A percentile compares a stretch with the other conserved stretches of the same genome.
Conservation (phyloP, 2,113 vertebrate genomes). For the Dicaeum eximium region DNA sequence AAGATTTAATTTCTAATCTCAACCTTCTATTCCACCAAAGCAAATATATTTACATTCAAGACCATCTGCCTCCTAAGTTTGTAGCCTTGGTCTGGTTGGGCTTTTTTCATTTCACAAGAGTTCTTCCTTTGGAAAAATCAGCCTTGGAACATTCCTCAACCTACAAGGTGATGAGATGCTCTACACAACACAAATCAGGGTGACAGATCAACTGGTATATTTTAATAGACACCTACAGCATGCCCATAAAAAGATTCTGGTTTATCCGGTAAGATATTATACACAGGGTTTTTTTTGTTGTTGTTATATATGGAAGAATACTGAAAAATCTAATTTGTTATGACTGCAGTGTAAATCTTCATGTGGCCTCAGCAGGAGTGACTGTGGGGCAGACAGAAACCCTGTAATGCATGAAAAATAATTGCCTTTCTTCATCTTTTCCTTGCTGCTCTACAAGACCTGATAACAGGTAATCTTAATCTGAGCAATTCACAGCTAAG, state of each 20-base stretch:
- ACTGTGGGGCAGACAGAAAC: not conserved
- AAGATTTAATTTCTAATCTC: not conserved
- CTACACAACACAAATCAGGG: not conserved
- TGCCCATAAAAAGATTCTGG: not conserved
- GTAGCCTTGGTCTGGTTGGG: not conserved
- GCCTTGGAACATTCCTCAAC: not conserved
- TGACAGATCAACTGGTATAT: not conserved
- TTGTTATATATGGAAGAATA: not conserved
- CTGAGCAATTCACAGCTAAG: not conserved
- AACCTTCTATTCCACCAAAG: not conserved
- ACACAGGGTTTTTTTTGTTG: not conserved
- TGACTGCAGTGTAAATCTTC: not conserved
- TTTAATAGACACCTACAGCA: not conserved
- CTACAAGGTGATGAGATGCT: not conserved
- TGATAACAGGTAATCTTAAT: not conserved
- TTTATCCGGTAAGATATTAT: not conserved
- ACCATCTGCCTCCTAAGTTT: not conserved
- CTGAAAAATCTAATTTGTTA: not conserved
- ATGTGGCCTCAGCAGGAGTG: not conserved
- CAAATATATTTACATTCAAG: not conserved
- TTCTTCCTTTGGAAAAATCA: not conserved
- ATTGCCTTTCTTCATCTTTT: not conserved
- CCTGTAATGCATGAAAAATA: not conserved
- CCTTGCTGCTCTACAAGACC: not conserved
- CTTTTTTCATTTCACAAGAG: not conserved